Conservation (phyloP, 2,113 vertebrate genomes). For the Cervus canadensis region DNA sequence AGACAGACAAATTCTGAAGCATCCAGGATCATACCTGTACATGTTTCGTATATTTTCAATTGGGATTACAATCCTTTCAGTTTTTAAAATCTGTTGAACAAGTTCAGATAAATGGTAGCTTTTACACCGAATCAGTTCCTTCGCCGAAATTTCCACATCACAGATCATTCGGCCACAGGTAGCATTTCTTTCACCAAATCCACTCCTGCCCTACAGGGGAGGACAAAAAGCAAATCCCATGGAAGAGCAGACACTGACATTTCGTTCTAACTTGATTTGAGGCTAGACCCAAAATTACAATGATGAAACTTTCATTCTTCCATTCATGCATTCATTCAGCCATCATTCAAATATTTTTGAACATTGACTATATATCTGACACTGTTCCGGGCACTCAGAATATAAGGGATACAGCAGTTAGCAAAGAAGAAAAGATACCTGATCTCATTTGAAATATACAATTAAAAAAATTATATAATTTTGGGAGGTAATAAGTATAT, state of each 20-base stretch:
- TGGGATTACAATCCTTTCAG: slow-evolving; percentile 83
- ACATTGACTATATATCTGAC: background rate
- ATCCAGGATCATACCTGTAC: slow-evolving; percentile 85
- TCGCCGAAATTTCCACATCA: slow-evolving; percentile 95
- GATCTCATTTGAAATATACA: background rate
- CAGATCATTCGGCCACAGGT: slow-evolving; percentile 96
- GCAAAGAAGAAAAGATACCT: slow-evolving; percentile 23
- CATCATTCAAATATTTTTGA: background rate
- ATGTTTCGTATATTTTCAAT: slow-evolving; percentile 89
- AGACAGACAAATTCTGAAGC: background rate
- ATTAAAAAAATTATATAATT: background rate
- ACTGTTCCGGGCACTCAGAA: background rate
- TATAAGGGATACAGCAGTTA: background rate
- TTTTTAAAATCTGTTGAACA: slow-evolving; percentile 90
- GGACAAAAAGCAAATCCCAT: slow-evolving; percentile 26
- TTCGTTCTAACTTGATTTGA: background rate
- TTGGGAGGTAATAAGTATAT: background rate
- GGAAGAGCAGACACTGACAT: background rate
- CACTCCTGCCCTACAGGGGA: slow-evolving; percentile 86
- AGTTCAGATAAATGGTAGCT: slow-evolving; percentile 96
- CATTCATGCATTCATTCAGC: background rate
- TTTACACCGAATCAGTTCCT: slow-evolving; percentile 96
- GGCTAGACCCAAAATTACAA: background rate
- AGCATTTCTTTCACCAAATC: slow-evolving; percentile 95
- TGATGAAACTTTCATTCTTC: background rate